Evolutionary conservation across 2,888 invertebrate genomes (phyloP).

Genomic region (Nowickia ferox): DNA sequence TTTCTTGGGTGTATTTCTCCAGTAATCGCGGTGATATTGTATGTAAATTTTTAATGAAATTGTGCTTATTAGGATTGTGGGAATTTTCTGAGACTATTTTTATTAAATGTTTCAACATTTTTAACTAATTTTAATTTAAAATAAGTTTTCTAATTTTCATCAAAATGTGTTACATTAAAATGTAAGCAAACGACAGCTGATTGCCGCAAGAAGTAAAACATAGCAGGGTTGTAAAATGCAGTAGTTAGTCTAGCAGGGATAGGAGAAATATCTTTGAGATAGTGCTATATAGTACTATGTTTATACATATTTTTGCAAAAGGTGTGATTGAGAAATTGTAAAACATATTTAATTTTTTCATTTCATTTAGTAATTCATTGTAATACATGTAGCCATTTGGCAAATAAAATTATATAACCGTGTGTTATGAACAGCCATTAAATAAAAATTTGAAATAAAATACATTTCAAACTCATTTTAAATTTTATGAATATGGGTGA

Average conservation of each 20-base stretch:
- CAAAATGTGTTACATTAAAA: neutral
- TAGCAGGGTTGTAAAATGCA: neutral
- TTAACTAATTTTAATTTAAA: slow-evolving; percentile 17
- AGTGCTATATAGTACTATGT: too few species aligned
- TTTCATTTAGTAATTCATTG: too few species aligned
- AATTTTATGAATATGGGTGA: too few species aligned
- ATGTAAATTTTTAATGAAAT: neutral
- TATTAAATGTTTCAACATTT: slow-evolving; percentile 49
- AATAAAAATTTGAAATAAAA: too few species aligned
- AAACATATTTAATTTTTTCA: too few species aligned
- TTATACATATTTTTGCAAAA: too few species aligned
- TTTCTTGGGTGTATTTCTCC: neutral
- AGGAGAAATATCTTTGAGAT: too few species aligned
- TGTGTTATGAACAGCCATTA: too few species aligned
- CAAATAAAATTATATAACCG: too few species aligned
- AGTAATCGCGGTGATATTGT: neutral
- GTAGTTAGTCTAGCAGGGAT: neutral
- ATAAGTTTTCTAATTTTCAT: neutral
- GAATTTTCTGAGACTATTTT: neutral
- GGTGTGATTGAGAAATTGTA: too few species aligned
- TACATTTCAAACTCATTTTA: too few species aligned
- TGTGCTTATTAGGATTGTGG: neutral
- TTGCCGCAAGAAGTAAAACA: neutral
- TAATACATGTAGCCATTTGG: too few species aligned
- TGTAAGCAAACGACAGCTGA: slow-evolving; percentile 52